Base-by-base conservation (phyloP, 2,888 invertebrate species). In the Enchytraeus crypticus region DNA sequence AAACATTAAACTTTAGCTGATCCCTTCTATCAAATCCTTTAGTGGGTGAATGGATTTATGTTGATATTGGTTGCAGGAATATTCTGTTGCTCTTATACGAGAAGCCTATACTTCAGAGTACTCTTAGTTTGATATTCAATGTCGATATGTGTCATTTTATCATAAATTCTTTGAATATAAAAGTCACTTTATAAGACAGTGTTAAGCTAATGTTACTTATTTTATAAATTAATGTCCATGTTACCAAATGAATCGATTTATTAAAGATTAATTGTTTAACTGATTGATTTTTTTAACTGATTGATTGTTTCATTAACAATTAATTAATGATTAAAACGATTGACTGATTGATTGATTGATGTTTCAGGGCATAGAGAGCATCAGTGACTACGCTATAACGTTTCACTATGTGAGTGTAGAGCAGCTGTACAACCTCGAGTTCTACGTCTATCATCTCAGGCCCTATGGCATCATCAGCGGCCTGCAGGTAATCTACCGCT, bases 311-410 rank as follows among this genome's bases (percentile, higher is more conserved):
- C 8, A 49, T 21, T 14, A 43, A 11, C 8, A 49, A 11, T 49
- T 11, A 49, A 18, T 49, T 14, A 18, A 18, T 18, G 23, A 18
- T 49, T 49, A 21, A 49, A 18, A 18, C 14, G 11, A 11, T 21
- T 21, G 8, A 21, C 8, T 49, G 51, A 18, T 11, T 43, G 21
- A 8, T 46, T 18, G 34, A 21, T 11, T 45, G n/a, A 45, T 30
- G 21, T 29, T 8, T 69, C 70, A 75, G 75, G 75, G 76, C 5
- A 60, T 63, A 45, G 71, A 72, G 18, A 72, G 69, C 51, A 72
- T 76, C 49, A 74, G 74, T 64, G 75, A 76, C 65, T 76, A 75
- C 61, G 69, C 75, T 38, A 71, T 76, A 45, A 70, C 73, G 2
- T 76, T 76, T 62, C 75, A 74, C 63, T 74, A 74, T 58, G 70